phyloP scores from a whole-genome alignment of 2,888 invertebrate species.

The Drosophila multiciliata region DNA sequence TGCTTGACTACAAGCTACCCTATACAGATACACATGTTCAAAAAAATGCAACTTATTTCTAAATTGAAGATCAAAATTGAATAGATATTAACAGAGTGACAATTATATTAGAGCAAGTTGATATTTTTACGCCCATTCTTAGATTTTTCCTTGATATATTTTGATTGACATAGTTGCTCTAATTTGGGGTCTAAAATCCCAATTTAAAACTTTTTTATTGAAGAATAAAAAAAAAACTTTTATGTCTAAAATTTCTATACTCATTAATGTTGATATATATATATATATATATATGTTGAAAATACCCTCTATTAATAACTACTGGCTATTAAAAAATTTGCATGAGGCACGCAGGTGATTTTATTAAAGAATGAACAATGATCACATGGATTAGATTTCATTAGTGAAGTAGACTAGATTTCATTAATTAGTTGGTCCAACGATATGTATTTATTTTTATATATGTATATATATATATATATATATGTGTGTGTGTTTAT shows the following conservation, averaged over 20 bases:
- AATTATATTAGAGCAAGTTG: background rate
- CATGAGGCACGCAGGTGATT: conserved; percentile 49
- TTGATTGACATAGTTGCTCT: background rate
- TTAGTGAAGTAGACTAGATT: conserved; percentile 62
- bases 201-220: background rate
- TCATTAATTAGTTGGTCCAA: conserved; percentile 71
- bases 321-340: conserved; percentile 35
- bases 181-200: background rate
- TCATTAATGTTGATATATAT: background rate
- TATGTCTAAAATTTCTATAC: background rate
- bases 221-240: background rate
- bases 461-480: conserved; percentile 14
- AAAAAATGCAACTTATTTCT: background rate
- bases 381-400: conserved; percentile 63
- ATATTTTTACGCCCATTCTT: background rate
- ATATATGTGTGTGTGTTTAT: background rate
- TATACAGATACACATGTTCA: background rate
- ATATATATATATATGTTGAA: background rate
- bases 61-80: background rate
- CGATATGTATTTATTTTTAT: conserved; percentile 18
- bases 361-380: conserved; percentile 56
- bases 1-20: conserved; percentile 5
- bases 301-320: background rate
- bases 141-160: background rate
- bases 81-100: background rate